phyloP scores from a whole-genome alignment of 1,140 invertebrate genomes.

The Spodoptera frugiperda region DNA sequence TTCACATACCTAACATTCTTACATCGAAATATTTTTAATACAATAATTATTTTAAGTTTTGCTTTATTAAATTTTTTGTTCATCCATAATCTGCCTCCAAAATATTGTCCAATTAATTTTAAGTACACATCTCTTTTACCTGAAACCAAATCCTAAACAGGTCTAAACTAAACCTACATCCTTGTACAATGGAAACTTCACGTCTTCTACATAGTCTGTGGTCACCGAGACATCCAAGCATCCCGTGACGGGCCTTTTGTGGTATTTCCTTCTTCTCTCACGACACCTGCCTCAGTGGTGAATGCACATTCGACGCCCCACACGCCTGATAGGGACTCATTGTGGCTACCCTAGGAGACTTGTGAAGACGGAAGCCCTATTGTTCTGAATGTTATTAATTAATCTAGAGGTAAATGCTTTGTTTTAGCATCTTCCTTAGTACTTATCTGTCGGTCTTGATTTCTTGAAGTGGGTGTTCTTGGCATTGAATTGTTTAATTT shows the following conservation, averaged over 20 bases:
- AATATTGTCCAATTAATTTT: too few species aligned
- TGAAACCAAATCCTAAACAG: background rate
- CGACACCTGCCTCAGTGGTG: conserved; percentile 61
- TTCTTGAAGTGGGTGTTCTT: too few species aligned
- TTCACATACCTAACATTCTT: too few species aligned
- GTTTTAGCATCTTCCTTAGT: too few species aligned
- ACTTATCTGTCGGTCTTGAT: too few species aligned
- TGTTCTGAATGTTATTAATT: conserved; percentile 40
- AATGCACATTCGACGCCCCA: conserved; percentile 76
- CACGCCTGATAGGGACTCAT: conserved; percentile 55
- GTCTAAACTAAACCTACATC: background rate
- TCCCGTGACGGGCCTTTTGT: conserved; percentile 69
- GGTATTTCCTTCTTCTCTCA: conserved; percentile 70
- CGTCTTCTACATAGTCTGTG: conserved; percentile 51
- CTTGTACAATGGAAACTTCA: background rate
- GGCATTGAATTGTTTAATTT: background rate
- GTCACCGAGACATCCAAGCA: conserved; percentile 66
- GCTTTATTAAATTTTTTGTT: too few species aligned
- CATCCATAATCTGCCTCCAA: too few species aligned
- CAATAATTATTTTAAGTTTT: too few species aligned
- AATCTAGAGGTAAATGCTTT: background rate
- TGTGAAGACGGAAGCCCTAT: conserved; percentile 7
- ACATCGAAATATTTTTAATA: too few species aligned
- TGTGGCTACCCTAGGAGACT: conserved; percentile 11
- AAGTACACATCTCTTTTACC: too few species aligned